Conservation (phyloP, 1,140 invertebrate genomes). For the Drosophila sucinea region DNA sequence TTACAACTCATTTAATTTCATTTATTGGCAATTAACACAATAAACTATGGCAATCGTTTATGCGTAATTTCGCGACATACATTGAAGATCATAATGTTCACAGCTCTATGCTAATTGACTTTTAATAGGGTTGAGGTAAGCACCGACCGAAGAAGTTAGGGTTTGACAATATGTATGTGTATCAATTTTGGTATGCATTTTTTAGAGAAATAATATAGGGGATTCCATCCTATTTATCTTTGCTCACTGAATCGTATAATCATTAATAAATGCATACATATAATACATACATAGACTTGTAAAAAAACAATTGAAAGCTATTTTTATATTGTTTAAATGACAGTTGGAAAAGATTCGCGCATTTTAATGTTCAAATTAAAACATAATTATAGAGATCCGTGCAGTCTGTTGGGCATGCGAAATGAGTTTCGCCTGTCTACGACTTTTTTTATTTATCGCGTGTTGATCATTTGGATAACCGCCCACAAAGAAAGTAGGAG, state of each 20-base stretch:
- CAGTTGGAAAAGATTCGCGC: neutral
- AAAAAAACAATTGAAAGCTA: neutral
- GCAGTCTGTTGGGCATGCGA: constrained; percentile 21
- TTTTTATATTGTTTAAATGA: neutral
- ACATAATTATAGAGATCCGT: constrained; percentile 14
- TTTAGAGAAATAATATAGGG: neutral
- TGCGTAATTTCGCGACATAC: constrained; percentile 32
- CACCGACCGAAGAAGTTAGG: neutral
- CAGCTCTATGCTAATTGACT: constrained; percentile 56
- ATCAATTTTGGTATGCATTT: neutral
- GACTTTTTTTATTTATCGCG: constrained; percentile 23
- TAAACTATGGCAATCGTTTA: constrained; percentile 31
- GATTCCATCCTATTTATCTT: neutral
- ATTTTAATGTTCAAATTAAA: constrained; percentile 9
- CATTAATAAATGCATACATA: neutral
- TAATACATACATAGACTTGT: neutral
- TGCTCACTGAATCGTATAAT: neutral
- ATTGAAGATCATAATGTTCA: constrained; percentile 14
- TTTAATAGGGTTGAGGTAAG: constrained; percentile 30
- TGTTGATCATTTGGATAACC: neutral
- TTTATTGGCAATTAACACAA: constrained; percentile 58
- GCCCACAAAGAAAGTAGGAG: constrained; percentile 52
- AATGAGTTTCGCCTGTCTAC: neutral
- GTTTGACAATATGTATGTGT: neutral
- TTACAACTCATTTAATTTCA: constrained; percentile 52